Evolutionary conservation across 2,888 invertebrate genomes (phyloP).

Genomic region (Craniophora ligustri): DNA sequence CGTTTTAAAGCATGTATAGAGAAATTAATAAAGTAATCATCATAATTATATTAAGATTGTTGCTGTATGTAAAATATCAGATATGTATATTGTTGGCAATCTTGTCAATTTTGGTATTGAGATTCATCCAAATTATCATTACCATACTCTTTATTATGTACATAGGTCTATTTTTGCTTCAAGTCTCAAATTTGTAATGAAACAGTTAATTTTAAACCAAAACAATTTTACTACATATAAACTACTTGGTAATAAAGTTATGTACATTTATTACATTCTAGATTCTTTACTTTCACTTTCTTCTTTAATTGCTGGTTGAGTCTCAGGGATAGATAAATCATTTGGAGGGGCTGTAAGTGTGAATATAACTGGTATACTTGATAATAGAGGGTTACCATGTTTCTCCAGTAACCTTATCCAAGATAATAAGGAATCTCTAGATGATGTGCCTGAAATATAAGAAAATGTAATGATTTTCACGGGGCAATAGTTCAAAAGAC

Average conservation of each 20-base stretch:
- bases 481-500: background rate
- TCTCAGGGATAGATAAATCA: conserved; percentile 75
- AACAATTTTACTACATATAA: conserved; percentile 44
- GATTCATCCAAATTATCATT: too few relatives aligned
- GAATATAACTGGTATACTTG: conserved; percentile 94
- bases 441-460: conserved; percentile 91
- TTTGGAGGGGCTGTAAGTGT: conserved; percentile 91
- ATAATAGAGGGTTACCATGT: conserved; percentile 92
- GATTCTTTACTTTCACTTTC: conserved; percentile 48
- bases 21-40: too few relatives aligned
- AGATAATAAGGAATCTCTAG: conserved; percentile 96
- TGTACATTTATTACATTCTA: conserved; percentile 18
- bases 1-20: too few relatives aligned
- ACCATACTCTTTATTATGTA: conserved; percentile 15
- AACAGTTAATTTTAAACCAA: conserved; percentile 25
- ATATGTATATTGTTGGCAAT: too few relatives aligned
- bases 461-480: background rate
- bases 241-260: conserved; percentile 25
- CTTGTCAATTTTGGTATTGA: background rate
- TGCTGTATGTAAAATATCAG: too few relatives aligned
- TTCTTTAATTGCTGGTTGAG: conserved; percentile 63
- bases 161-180: background rate
- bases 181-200: conserved; percentile 13
- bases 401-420: conserved; percentile 95
- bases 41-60: too few relatives aligned